Conservation (phyloP, 2,113 vertebrate genomes). For the Chitala chitala region DNA sequence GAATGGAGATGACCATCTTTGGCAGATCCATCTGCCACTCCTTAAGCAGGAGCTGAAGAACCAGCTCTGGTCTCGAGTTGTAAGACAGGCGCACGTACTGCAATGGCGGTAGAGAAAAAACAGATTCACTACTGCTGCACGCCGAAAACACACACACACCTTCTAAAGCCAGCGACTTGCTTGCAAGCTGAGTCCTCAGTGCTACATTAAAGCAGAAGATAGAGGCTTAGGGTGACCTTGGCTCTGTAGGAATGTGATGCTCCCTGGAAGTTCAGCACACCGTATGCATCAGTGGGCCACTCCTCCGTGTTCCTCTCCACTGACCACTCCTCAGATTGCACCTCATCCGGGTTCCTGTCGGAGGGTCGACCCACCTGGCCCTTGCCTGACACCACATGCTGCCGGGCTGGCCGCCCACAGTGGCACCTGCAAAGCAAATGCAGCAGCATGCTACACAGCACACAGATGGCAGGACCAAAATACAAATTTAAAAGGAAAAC, state of each 20-base stretch:
- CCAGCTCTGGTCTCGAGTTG: slow-evolving; percentile 83
- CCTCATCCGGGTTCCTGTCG: slow-evolving; percentile 90
- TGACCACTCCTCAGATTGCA: slow-evolving; percentile 82
- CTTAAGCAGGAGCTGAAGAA: slow-evolving; percentile 89
- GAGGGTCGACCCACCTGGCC: slow-evolving; percentile 89
- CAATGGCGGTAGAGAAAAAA: neutral
- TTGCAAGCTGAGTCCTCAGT: neutral
- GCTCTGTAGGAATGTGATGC: slow-evolving; percentile 97
- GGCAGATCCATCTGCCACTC: slow-evolving; percentile 99
- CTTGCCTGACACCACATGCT: slow-evolving; percentile 90
- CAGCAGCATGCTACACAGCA: neutral
- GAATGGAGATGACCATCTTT: slow-evolving; percentile 96
- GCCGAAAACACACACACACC: no score
- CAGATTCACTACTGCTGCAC: no score
- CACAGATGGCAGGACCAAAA: neutral
- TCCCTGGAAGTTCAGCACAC: slow-evolving; percentile 97
- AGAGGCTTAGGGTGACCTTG: slow-evolving; percentile 65
- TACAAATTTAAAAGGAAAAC: neutral
- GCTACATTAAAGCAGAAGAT: no score
- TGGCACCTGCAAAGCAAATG: slow-evolving; percentile 70
- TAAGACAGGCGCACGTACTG: slow-evolving; percentile 90
- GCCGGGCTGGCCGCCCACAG: slow-evolving; percentile 90
- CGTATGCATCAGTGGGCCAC: slow-evolving; percentile 89
- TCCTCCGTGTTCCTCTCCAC: slow-evolving; percentile 94
- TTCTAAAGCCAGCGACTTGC: neutral